Evolutionary conservation across 1,140 invertebrate genomes (phyloP), one percentile per base, ranked within the genome.

Genomic region (Oedothorax gibbosus): DNA sequence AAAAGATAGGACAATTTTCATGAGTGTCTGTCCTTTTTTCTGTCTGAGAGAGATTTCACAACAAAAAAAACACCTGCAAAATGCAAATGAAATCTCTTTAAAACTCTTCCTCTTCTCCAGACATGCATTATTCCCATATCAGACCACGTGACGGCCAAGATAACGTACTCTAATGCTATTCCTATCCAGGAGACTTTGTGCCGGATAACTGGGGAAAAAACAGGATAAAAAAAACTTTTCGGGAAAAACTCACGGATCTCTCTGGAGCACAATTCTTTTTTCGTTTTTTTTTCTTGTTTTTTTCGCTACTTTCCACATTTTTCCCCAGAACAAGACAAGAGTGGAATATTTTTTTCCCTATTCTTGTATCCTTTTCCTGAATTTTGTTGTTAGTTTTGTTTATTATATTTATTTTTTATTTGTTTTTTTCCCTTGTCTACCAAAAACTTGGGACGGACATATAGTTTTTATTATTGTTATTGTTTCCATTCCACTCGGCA

Each of bases 381-480:
- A 69, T 69, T 57, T 0, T 68, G 53, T 12, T 57, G 35, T 57
- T 57, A 56, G 35, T 81, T 50, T 51, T 51, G 2, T 18, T 71
- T 53, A n/a, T 53, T 51, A 71, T 71, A 53, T 18, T 71, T 71
- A 53, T 71, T 51, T 71, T 71, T 71, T 71, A 8, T 71, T 53
- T 18, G 10, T 53, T 21, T 18, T 71, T 60, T 60, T 60, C 9
- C 0, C 57, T 20, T 66, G 11, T 65, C 54, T 71, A 56, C 21
- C 21, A 35, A 35, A 35, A 35, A 35, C 35, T 35, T 35, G 35
- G 35, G 66, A 57, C 78, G 21, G 78, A 81, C 65, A 81, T 71
- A 81, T 71, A 71, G 78, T 81, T 81, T 81, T 81, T 81, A 79
- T 79, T 79, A 79, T 79, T 81, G 71, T 71, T 81, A 71, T 62